Conservation (phyloP, 2,797 vertebrate species). For the Melanotaenia maccullochi region DNA sequence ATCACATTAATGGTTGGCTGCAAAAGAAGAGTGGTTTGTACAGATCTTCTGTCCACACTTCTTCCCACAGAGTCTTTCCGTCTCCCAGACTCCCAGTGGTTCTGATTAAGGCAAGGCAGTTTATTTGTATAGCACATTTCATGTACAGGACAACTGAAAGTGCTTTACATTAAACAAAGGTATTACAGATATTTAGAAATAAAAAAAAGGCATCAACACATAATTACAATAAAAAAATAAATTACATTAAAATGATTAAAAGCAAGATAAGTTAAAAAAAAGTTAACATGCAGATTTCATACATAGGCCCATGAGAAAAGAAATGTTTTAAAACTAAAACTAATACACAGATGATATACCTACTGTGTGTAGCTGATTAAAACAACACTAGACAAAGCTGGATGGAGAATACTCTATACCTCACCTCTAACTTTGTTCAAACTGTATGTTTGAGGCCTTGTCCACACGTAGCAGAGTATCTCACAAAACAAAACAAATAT, state of each 20-base stretch:
- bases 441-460: slow-evolving; percentile 8
- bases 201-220: too few species aligned
- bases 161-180: too few species aligned
- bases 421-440: slow-evolving; percentile 11
- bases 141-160: too few species aligned
- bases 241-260: too few species aligned
- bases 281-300: too few species aligned
- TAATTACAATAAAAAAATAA: too few species aligned
- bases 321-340: neutral
- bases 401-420: neutral
- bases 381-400: slow-evolving; percentile 6
- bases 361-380: slow-evolving; percentile 14
- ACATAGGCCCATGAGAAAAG: too few species aligned
- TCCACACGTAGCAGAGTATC: too few species aligned
- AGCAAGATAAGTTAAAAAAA: too few species aligned
- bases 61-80: slow-evolving; percentile 15
- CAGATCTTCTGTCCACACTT: slow-evolving; percentile 45
- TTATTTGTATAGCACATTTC: too few species aligned
- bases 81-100: slow-evolving; percentile 4
- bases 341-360: slow-evolving; percentile 6
- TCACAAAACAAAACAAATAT: too few species aligned
- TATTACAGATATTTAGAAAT: too few species aligned
- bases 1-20: slow-evolving; percentile 18
- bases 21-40: slow-evolving; percentile 42
- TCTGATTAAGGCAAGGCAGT: slow-evolving; percentile 5